Conservation (phyloP, 2,113 vertebrate species). For the Phaethon lepturus region DNA sequence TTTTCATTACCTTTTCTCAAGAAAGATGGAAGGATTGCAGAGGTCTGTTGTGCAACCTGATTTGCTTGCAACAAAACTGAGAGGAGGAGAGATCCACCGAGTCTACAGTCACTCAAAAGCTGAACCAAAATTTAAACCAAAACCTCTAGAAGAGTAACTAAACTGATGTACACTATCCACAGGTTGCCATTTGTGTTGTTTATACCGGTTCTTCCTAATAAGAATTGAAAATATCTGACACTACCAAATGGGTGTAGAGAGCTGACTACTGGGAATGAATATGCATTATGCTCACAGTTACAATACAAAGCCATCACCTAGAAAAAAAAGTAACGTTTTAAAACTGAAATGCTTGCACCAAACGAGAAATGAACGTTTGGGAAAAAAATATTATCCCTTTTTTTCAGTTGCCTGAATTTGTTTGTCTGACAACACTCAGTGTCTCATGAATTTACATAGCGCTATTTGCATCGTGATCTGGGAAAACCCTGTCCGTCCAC, state of each 20-base stretch:
- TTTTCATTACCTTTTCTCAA: not conserved
- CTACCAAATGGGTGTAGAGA: not conserved
- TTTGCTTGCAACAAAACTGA: not conserved
- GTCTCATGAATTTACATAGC: not conserved
- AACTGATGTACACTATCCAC: fast-evolving
- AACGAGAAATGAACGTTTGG: not conserved
- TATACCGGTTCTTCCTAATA: not conserved
- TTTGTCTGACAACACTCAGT: not conserved
- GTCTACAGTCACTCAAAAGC: not conserved
- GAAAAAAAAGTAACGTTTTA: not conserved
- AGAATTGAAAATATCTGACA: not conserved
- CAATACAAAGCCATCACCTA: too few species aligned
- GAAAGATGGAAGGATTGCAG: not conserved
- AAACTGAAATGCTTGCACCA: not conserved
- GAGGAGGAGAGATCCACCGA: fast-evolving
- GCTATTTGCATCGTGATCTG: fast-evolving
- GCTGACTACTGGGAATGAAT: not conserved
- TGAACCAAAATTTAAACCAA: not conserved
- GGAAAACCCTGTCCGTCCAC: not conserved
- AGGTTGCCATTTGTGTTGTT: fast-evolving
- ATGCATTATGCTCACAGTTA: not conserved
- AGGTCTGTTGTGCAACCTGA: not conserved
- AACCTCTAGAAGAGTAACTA: not conserved
- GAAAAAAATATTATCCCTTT: not conserved
- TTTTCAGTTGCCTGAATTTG: not conserved